Evolutionary conservation across 2,797 vertebrate species (phyloP).

Genomic region (Columba guinea): DNA sequence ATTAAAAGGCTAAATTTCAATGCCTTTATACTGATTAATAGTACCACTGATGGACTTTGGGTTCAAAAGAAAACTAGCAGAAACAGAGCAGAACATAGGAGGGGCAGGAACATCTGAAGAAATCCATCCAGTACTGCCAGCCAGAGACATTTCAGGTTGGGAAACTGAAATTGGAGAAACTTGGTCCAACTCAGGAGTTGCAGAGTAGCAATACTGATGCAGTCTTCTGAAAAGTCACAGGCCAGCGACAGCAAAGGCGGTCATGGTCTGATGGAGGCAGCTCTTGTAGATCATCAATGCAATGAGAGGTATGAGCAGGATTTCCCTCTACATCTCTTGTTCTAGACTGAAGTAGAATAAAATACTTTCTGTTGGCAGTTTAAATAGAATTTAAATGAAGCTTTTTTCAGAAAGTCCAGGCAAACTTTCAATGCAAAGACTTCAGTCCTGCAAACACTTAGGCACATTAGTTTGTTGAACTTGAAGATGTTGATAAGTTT

Average conservation of each 20-base stretch:
- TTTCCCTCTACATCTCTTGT: neutral
- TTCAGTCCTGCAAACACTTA: neutral
- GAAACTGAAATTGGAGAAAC: neutral
- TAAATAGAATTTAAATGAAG: neutral
- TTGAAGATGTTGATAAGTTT: neutral
- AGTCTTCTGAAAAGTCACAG: neutral
- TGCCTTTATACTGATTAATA: neutral
- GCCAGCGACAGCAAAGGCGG: neutral
- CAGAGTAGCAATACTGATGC: neutral
- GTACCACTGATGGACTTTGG: neutral
- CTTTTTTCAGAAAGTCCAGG: neutral
- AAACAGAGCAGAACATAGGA: neutral
- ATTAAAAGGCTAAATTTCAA: neutral
- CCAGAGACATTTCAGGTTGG: neutral
- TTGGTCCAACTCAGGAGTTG: neutral
- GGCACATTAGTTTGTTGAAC: neutral
- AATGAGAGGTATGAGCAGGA: neutral
- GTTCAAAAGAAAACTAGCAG: neutral
- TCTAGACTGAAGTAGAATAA: neutral
- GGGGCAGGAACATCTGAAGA: neutral
- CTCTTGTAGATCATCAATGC: neutral
- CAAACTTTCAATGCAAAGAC: neutral
- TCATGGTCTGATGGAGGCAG: neutral
- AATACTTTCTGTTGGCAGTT: neutral
- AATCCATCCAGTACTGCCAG: neutral